These are phyloP conservation scores for Diplodus sargus DNA, from an alignment of 2,797 vertebrate species.

Conservation along the genomic window DNA sequence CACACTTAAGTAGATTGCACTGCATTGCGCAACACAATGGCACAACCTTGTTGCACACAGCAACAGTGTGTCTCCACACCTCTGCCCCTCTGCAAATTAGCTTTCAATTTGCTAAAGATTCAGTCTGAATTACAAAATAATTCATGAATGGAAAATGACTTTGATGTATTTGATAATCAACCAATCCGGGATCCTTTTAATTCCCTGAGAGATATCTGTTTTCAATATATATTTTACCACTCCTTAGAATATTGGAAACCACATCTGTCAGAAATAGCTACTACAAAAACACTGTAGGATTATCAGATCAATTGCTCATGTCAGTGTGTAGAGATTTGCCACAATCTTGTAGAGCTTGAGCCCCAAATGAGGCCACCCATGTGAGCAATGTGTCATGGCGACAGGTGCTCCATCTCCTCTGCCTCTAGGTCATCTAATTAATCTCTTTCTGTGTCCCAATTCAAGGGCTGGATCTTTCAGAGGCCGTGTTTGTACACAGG, in stretches of 20 bases:
- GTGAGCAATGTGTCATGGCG: slow-evolving; percentile 47
- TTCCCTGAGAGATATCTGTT: neutral
- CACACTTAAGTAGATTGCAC: slow-evolving; percentile 27
- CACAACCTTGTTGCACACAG: neutral
- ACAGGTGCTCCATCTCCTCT: slow-evolving; percentile 55
- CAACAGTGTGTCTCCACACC: neutral
- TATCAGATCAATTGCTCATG: neutral
- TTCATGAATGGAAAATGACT: neutral
- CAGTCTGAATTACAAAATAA: slow-evolving; percentile 10
- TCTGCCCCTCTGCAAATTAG: slow-evolving; percentile 9
- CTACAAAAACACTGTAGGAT: neutral
- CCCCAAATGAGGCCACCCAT: slow-evolving; percentile 11
- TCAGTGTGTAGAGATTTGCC: slow-evolving; percentile 10
- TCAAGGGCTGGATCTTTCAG: slow-evolving; percentile 27
- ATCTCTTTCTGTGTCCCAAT: slow-evolving; percentile 36
- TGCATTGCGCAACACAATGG: slow-evolving; percentile 5
- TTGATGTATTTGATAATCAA: slow-evolving; percentile 6
- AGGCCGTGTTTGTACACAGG: slow-evolving; percentile 22
- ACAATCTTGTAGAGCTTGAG: slow-evolving; percentile 18
- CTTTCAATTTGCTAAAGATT: slow-evolving; percentile 16
- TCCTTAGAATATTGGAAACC: neutral
- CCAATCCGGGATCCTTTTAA: neutral
- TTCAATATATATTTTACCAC: neutral
- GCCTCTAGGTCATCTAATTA: slow-evolving; percentile 55
- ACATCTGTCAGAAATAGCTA: neutral